Evolutionary conservation across 1,140 invertebrate genomes (phyloP), one percentile per base, ranked within the genome.

Genomic region (Zophobas morio): DNA sequence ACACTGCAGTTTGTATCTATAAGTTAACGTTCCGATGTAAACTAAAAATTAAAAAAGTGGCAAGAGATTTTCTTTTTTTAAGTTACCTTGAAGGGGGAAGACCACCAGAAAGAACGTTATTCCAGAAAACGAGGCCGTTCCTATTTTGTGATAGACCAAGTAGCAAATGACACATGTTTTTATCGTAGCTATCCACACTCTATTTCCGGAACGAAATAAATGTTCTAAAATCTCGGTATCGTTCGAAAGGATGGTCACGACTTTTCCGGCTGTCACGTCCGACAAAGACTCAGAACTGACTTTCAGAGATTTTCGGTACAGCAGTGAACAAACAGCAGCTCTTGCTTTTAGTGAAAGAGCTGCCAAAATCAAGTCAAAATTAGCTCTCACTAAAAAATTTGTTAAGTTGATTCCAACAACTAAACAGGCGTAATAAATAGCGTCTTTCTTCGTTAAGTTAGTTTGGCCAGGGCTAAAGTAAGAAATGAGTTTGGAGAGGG

Each of bases 171-270:
- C 89, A 49, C 92, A 86, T 6, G 94, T 93, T 82, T 96, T 93
- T 4, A 96, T 80, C 0, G 96, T 95, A 0, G 49, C 4, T 4
- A 93, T 88, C 86, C 92, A 91, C 0, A 94, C 82, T 74, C 93
- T 92, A 81, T 93, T 90, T 3, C 93, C 79, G 82, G 92, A 91
- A 20, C 90, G 86, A 0, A 90, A 86, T 0, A 91, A 90, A 72
- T 91, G 86, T 83, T 94, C 92, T 78, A 94, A 93, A 35, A 91
- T 86, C 33, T 90, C 91, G 6, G 93, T 90, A 82, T 97, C 96
- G 76, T 96, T 97, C 0, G 95, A 95, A 63, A 97, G 85, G 0
- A 97, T 88, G 84, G 97, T 98, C 0, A 97, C 92, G 53, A 96
- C 93, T 83, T 96, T 93, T 0, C 95, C 96, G 1, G 93, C 92